phyloP scores from a whole-genome alignment of 2,113 vertebrate genomes.

The Ageneiosus marmoratus region DNA sequence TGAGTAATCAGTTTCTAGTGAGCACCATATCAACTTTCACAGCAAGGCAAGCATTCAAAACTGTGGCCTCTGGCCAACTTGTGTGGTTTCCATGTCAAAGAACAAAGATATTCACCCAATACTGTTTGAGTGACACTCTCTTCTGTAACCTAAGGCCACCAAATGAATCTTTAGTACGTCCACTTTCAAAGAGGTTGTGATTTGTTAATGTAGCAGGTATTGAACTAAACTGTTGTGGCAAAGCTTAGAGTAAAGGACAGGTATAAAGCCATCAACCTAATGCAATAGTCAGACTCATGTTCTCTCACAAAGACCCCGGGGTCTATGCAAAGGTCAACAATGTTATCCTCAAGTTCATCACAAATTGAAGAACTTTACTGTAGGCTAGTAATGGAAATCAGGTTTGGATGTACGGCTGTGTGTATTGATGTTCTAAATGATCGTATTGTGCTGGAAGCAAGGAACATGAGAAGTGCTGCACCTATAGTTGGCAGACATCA shows the following conservation, averaged over 20 bases:
- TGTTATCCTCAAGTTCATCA: slow-evolving; percentile 49
- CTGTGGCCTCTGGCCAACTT: slow-evolving; percentile 11
- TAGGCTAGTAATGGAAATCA: slow-evolving; percentile 40
- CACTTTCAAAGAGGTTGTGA: slow-evolving; percentile 11
- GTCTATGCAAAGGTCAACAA: slow-evolving; percentile 56
- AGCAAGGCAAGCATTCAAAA: slow-evolving; percentile 4
- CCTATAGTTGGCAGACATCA: slow-evolving; percentile 57
- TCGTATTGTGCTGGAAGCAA: slow-evolving; percentile 48
- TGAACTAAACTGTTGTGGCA: slow-evolving; percentile 20
- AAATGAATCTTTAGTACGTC: slow-evolving; percentile 24
- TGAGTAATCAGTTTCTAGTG: slow-evolving; percentile 33
- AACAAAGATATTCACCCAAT: slow-evolving; percentile 29
- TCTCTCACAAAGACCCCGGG: slow-evolving; percentile 23
- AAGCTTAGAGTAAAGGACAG: neutral
- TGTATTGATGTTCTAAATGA: slow-evolving; percentile 22
- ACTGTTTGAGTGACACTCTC: slow-evolving; percentile 34
- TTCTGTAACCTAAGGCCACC: slow-evolving; percentile 12
- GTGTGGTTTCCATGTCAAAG: slow-evolving; percentile 20
- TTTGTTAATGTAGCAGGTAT: slow-evolving; percentile 8
- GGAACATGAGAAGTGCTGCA: slow-evolving; percentile 34
- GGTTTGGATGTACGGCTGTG: slow-evolving; percentile 15
- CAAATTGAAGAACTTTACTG: slow-evolving; percentile 41
- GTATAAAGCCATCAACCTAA: slow-evolving; percentile 4
- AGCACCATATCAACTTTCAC: slow-evolving; percentile 35
- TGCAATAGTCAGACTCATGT: slow-evolving; percentile 32